Base-by-base conservation (phyloP, 2,888 invertebrate species). In the Unio pictorum region DNA sequence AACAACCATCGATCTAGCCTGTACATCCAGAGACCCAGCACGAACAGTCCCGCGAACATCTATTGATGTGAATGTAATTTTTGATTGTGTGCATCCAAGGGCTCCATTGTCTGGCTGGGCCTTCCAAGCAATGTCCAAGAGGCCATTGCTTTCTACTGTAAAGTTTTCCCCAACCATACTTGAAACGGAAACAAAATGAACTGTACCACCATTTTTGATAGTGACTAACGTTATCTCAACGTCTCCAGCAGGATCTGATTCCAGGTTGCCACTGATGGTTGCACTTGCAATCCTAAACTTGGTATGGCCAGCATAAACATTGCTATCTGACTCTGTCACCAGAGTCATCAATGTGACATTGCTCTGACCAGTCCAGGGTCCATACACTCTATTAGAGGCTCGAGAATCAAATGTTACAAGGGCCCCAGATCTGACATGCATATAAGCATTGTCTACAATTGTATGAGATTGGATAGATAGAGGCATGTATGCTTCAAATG, bases 21-120 rank as follows among this genome's bases (percentile, higher is more conserved):
- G 57, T 5, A 79, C 58, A 34, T 68, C 62, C 20, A 83, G 26
- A 3, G 81, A 81, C 4, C 81, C 81, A 11, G 81, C 81, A 57
- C 75, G 70, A 6, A 83, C 55, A 6, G 77, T 81, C 18, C 83
- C 83, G 45, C 54, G 58, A 15, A 83, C 71, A 23, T 63, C 64
- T 18, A 81, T 68, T 26, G 64, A 69, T 11, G 69, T 66, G 28
- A 75, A 72, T 0, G 66, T 66, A 15, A 83, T 60, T 23, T 69
- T 57, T 1, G 81, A 72, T 18, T 59, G 55, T 23, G 61, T 56
- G 6, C 73, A 75, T 23, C 78, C 80, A 23, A 63, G 54, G n/a
- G 61, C 64, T 1, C 28, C 30, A 61, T 72, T 67, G 3, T 73
- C 73, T 26, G 81, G 79, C 26, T 59, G 45, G 28, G 73, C 64